Evolutionary conservation across 2,888 invertebrate species (phyloP).

Genomic region (Monoplex corrugatus): DNA sequence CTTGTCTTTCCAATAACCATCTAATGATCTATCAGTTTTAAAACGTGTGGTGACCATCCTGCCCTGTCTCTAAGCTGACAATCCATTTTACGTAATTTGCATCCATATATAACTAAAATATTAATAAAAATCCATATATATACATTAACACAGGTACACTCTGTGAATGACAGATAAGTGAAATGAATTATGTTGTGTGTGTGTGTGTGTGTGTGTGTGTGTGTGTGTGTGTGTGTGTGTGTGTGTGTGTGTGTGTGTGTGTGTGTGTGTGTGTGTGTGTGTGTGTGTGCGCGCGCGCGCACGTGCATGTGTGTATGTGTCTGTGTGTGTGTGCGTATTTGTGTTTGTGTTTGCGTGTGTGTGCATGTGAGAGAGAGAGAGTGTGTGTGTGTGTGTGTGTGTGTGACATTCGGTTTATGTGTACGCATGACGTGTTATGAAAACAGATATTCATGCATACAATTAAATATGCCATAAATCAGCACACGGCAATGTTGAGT

Average conservation of each 20-base stretch:
- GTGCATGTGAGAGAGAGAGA: background rate
- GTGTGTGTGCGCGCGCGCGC: too few relatives aligned
- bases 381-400: slow-evolving; percentile 34
- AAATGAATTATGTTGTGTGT: background rate
- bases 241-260: background rate
- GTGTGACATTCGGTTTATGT: background rate
- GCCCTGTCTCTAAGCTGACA: too few relatives aligned
- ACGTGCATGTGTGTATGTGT: background rate
- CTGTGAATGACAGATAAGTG: too few relatives aligned
- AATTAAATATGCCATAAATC: too few relatives aligned
- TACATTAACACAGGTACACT: too few relatives aligned
- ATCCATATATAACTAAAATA: too few relatives aligned
- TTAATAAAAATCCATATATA: too few relatives aligned
- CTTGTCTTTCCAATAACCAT: too few relatives aligned
- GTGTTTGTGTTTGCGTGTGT: slow-evolving; percentile 26
- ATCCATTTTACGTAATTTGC: too few relatives aligned
- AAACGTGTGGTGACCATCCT: too few relatives aligned
- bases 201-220: background rate
- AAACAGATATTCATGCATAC: background rate
- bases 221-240: background rate
- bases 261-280: background rate
- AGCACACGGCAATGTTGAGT: too few relatives aligned
- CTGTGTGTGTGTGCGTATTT: slow-evolving; percentile 22
- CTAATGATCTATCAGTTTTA: too few relatives aligned
- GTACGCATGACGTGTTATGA: background rate